Conservation (phyloP, 2,797 vertebrate species). For the Huso huso region DNA sequence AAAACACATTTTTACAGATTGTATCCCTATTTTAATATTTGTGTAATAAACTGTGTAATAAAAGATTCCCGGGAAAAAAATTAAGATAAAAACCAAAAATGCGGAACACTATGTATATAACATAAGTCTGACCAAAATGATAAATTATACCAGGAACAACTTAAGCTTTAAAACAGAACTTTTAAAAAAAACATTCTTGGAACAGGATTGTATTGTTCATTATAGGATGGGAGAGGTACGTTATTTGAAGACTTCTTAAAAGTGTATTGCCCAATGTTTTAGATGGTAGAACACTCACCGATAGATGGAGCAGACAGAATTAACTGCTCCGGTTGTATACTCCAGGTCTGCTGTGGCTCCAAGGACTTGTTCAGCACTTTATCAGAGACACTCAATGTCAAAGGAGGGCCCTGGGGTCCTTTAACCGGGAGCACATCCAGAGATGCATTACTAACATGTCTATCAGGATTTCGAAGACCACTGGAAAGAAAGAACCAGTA, state of each 20-base stretch:
- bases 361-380: slow-evolving; percentile 39
- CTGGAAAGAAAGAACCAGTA: slow-evolving; percentile 29
- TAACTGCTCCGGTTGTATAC: slow-evolving; percentile 70
- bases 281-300: slow-evolving; percentile 58
- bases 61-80: too few species aligned
- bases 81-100: too few species aligned
- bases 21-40: too few species aligned
- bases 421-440: slow-evolving; percentile 91
- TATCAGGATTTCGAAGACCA: slow-evolving; percentile 40
- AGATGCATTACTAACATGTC: slow-evolving; percentile 57
- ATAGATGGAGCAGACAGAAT: slow-evolving; percentile 64
- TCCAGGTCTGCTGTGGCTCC: slow-evolving; percentile 58
- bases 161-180: too few species aligned
- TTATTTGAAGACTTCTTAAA: too few species aligned
- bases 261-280: too few species aligned
- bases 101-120: too few species aligned
- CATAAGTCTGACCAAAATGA: too few species aligned
- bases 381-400: slow-evolving; percentile 43
- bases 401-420: slow-evolving; percentile 72
- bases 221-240: not conserved
- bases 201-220: too few species aligned
- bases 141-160: too few species aligned
- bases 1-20: too few species aligned
- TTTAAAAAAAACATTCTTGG: not conserved
- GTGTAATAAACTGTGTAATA: too few species aligned